Evolutionary conservation across 2,888 invertebrate genomes (phyloP).

Genomic region (Amphipoea lucens): DNA sequence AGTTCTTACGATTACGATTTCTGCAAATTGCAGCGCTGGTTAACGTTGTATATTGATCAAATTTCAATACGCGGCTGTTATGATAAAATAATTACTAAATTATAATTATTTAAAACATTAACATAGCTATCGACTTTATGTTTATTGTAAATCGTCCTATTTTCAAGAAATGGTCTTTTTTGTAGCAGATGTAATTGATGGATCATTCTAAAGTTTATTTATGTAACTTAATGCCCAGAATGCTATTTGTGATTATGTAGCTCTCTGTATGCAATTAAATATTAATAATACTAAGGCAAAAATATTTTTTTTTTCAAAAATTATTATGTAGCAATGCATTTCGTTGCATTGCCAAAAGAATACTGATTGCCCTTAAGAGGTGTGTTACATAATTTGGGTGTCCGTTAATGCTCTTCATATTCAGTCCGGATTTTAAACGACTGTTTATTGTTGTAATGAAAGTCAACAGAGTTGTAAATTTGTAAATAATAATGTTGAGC

Average conservation of each 20-base stretch:
- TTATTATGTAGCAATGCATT: too few species aligned
- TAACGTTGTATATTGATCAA: background rate
- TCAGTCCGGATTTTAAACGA: background rate
- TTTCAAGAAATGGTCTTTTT: background rate
- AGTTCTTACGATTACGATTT: background rate
- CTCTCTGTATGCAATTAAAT: background rate
- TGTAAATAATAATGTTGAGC: constrained; percentile 21
- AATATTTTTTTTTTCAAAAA: too few species aligned
- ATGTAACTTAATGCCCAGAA: background rate
- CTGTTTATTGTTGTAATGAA: constrained; percentile 28
- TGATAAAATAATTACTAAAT: background rate
- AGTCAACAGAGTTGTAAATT: constrained; percentile 25
- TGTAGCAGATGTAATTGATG: background rate
- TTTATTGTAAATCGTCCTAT: background rate
- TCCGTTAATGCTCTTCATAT: background rate
- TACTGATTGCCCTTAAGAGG: background rate
- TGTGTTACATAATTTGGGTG: background rate
- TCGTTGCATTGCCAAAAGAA: background rate
- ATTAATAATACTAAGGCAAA: too few species aligned
- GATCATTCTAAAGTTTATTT: background rate
- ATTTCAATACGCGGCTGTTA: background rate
- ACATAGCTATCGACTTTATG: background rate
- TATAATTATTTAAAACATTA: background rate
- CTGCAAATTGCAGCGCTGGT: background rate
- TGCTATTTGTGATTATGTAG: background rate